Base-by-base conservation (phyloP, 2,113 vertebrate genomes). In the Chascanopsetta lugubris region DNA sequence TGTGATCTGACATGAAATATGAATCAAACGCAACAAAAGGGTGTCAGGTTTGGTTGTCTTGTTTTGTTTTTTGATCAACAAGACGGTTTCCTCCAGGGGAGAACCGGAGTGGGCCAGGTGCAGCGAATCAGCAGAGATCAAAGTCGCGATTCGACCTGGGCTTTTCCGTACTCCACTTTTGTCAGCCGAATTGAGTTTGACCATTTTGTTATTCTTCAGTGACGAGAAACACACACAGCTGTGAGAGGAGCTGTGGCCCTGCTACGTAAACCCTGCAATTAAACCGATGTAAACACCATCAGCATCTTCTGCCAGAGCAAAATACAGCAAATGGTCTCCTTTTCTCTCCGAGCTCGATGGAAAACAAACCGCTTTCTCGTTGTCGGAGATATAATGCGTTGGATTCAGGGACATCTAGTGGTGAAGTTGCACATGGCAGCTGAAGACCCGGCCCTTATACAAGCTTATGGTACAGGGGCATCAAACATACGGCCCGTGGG, bases 261-360 rank as follows among this genome's bases (percentile, higher is more conserved):
- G 43, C 47, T 30, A 32, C 3, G 7, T 30, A 0, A 50, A 43
- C 8, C 25, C 13, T 34, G 18, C 32, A 38, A 24, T 40, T 38
- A 40, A 10, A 26, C 18, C 56, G 34, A 18, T 25, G 3, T 25
- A 54, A 55, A 26, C 2, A 8, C 7, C 12, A 17, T 7, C 29
- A 51, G 9, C n/a, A n/a, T 27, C 27, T 61, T 42, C 17, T 48
- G 10, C 8, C 13, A 27, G 32, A 60, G 40, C 47, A 61, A 61
- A 21, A 26, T 1, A 26, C 7, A 48, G 54, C 40, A 21, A 8
- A 22, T 43, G 3, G 17, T 24, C 7, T 1, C 18, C 7, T 24
- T 24, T 58, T 65, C n/a, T 22, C 30, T 9, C 18, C 6, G 10
- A 45, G 17, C 18, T 13, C 9, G 46, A 24, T n/a, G 18, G 17